These are phyloP conservation scores for Acanthiza pusilla DNA, from an alignment of 2,797 vertebrate species.

Conservation along the genomic window DNA sequence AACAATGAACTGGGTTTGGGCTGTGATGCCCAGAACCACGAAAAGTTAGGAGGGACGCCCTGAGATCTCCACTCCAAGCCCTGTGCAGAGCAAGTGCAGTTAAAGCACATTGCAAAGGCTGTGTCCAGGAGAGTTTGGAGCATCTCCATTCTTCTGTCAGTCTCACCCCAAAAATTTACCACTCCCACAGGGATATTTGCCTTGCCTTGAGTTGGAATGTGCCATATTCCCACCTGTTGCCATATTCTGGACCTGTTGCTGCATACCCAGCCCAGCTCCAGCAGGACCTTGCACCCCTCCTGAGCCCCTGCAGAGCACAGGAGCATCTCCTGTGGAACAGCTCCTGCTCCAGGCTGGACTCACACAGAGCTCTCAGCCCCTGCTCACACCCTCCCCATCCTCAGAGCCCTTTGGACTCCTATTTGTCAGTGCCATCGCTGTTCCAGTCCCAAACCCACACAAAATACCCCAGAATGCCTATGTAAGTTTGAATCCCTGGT, in stretches of 20 bases:
- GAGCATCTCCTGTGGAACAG: no score
- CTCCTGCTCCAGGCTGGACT: not conserved
- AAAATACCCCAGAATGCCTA: not conserved
- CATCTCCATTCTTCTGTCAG: not conserved
- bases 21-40: not conserved
- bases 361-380: not conserved
- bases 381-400: no score
- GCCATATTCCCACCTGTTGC: not conserved
- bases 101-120: not conserved
- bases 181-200: not conserved
- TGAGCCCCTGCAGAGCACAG: not conserved
- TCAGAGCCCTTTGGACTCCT: not conserved
- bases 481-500: accelerated
- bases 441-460: not conserved
- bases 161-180: not conserved
- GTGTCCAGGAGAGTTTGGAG: not conserved
- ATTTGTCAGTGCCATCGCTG: accelerated
- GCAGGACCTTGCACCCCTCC: not conserved
- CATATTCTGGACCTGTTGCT: not conserved
- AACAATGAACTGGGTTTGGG: not conserved
- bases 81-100: not conserved
- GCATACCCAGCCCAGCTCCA: not conserved
- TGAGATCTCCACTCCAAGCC: not conserved
- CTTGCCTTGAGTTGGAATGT: not conserved
- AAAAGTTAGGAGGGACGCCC: not conserved